These are phyloP conservation scores for Calycopis cecrops DNA, from an alignment of 1,140 invertebrate species.

Conservation along the genomic window DNA sequence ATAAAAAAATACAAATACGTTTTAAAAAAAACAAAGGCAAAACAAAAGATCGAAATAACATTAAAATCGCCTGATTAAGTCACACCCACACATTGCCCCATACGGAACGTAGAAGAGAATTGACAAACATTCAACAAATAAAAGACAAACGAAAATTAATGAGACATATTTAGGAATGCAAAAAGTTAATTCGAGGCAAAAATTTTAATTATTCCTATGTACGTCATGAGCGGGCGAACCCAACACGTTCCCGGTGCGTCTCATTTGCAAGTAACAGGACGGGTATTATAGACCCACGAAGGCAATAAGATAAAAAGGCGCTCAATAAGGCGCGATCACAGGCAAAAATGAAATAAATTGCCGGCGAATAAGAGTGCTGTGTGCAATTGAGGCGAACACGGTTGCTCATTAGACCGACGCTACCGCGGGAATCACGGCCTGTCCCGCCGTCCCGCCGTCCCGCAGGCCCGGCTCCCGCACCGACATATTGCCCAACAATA, in stretches of 20 bases:
- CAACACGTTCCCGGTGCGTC: slow-evolving; percentile 60
- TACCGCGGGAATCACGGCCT: slow-evolving; percentile 13
- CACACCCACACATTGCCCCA: too few relatives aligned
- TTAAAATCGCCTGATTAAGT: too few relatives aligned
- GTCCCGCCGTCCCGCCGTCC: slow-evolving; percentile 13
- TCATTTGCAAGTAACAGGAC: slow-evolving; percentile 72
- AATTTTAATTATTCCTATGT: slow-evolving; percentile 68
- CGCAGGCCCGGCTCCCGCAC: background rate
- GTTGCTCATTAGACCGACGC: slow-evolving; percentile 63
- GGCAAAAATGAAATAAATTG: slow-evolving; percentile 75
- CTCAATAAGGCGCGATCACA: slow-evolving; percentile 73
- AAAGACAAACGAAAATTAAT: slow-evolving; percentile 8
- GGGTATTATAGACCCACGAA: slow-evolving; percentile 71
- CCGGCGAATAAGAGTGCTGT: slow-evolving; percentile 68
- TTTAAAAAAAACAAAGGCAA: too few relatives aligned
- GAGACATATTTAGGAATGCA: slow-evolving; percentile 26
- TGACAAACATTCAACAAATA: slow-evolving; percentile 10
- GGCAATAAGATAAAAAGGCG: slow-evolving; percentile 71
- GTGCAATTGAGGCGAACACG: slow-evolving; percentile 71
- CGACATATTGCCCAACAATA: slow-evolving; percentile 35
- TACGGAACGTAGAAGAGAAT: too few relatives aligned
- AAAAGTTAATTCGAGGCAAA: slow-evolving; percentile 44
- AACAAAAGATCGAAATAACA: too few relatives aligned
- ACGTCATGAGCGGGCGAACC: slow-evolving; percentile 56
- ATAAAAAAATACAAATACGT: too few relatives aligned